Percentiles rank a stretch among this genome's conserved stretches.
Evolutionary conservation across 1,140 invertebrate genomes (phyloP).

Genomic region (Aphidius gifuensis): DNA sequence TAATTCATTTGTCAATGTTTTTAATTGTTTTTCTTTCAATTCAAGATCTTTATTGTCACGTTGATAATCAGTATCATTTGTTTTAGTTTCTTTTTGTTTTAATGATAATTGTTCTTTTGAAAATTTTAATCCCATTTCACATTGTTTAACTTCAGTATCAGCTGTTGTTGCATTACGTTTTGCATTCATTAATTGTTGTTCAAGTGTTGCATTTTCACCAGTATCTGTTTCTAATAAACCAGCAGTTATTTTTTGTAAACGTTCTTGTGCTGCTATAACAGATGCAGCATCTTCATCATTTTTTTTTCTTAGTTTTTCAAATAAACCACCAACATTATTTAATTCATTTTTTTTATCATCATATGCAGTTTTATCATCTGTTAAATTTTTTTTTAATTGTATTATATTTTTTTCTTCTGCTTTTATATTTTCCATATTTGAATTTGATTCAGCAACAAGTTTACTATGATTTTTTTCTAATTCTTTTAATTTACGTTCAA

Average conservation of each 20-base stretch:
- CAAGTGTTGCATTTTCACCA: conserved; percentile 79
- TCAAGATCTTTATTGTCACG: conserved; percentile 67
- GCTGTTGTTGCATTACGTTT: conserved; percentile 73
- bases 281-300: conserved; percentile 67
- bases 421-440: conserved; percentile 67
- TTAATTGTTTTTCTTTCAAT: conserved; percentile 62
- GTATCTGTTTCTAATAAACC: conserved; percentile 78
- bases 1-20: conserved; percentile 58
- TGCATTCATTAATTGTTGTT: conserved; percentile 83
- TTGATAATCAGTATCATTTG: conserved; percentile 69
- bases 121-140: conserved; percentile 74
- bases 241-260: conserved; percentile 78
- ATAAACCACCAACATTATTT: conserved; percentile 62
- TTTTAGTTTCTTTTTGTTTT: conserved; percentile 68
- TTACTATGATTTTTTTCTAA: conserved; percentile 69
- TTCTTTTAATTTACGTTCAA: conserved; percentile 67
- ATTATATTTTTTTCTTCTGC: conserved; percentile 69
- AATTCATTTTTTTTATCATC: conserved; percentile 66
- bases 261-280: conserved; percentile 71
- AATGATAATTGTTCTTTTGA: conserved; percentile 65
- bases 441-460: conserved; percentile 64
- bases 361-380: conserved; percentile 70
- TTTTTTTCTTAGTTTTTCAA: conserved; percentile 68
- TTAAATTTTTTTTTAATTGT: conserved; percentile 67
- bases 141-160: conserved; percentile 77